Evolutionary conservation across 2,113 vertebrate species (phyloP), one percentile per base, ranked within the genome.

Genomic region (Podarcis raffonei): DNA sequence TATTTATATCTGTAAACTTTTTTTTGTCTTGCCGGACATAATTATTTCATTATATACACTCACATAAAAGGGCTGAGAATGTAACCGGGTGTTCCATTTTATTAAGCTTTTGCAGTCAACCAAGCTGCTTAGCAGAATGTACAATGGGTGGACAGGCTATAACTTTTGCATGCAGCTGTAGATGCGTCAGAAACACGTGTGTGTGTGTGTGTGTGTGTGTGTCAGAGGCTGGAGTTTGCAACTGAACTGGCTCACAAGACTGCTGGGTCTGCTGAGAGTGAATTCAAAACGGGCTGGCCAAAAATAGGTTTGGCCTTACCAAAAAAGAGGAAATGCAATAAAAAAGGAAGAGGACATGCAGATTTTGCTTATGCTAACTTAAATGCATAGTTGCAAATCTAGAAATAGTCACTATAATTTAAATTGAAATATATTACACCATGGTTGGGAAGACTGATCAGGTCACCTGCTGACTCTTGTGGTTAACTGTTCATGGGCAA

Each of bases 1-100:
- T 65, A 25, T 89, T 83, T 93, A 88, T 95, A 92, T 95, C 89
- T 92, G 95, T 92, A 96, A 94, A 92, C 93, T 82, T 90, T 93
- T 95, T 39, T 15, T 5, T 81, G 65, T 89, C 89, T 87, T 89
- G 81, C 91, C 86, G 91, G 90, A 90, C 86, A 37, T 95, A 95
- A 96, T 96, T 93, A 91, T 69, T 91, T 88, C 37, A 53, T 88
- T 76, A 77, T 83, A 96, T 16, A 93, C 94, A 92, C 87, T 96
- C 75, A 89, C 93, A 94, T 95, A 96, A 96, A 94, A 92, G 48
- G 89, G 71, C 84, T 89, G 90, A 75, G 85, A 89, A 79, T 93
- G 95, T 92, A 91, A 88, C 93, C 90, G 87, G 94, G 93, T 88
- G 87, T 86, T 93, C 87, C 89, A 94, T 93, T 95, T 91, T 89